These are phyloP conservation scores for Cephus rjabovi DNA, from an alignment of 2,888 invertebrate species.

Conservation along the genomic window DNA sequence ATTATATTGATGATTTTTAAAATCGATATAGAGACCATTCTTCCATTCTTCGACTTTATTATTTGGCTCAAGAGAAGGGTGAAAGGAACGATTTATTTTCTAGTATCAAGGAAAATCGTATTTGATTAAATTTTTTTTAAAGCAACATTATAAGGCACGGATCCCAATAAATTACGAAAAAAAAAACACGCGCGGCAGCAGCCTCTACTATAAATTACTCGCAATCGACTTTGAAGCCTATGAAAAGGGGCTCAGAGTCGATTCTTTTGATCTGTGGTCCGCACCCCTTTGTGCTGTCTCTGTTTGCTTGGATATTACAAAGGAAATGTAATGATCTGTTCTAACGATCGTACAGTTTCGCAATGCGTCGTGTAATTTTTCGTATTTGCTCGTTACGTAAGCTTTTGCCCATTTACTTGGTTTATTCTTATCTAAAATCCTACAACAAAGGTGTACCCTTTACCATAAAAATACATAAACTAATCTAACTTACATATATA, in stretches of 20 bases:
- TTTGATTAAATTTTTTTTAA: background rate
- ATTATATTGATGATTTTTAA: too few species aligned
- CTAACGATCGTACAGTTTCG: conserved; percentile 20
- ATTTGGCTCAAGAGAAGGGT: too few species aligned
- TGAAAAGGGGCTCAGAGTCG: conserved; percentile 1
- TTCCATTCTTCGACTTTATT: too few species aligned
- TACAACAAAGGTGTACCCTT: background rate
- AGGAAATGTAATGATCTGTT: conserved; percentile 19
- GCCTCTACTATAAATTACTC: background rate
- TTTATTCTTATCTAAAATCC: background rate
- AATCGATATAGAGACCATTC: too few species aligned
- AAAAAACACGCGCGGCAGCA: background rate
- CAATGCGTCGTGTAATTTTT: background rate
- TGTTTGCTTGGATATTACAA: conserved; percentile 8
- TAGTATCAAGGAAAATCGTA: background rate
- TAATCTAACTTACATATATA: background rate
- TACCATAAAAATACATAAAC: background rate
- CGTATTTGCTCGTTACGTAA: background rate
- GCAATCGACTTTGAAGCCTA: conserved; percentile 13
- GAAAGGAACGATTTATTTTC: too few species aligned
- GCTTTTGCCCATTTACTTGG: background rate
- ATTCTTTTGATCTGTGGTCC: conserved; percentile 24
- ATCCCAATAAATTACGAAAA: background rate
- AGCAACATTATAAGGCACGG: background rate
- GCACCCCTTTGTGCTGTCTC: conserved; percentile 6